A percentile compares a stretch with the other conserved stretches of the same genome.
Evolutionary conservation across 1,140 invertebrate species (phyloP).

Genomic region (Drosophila ironensis): DNA sequence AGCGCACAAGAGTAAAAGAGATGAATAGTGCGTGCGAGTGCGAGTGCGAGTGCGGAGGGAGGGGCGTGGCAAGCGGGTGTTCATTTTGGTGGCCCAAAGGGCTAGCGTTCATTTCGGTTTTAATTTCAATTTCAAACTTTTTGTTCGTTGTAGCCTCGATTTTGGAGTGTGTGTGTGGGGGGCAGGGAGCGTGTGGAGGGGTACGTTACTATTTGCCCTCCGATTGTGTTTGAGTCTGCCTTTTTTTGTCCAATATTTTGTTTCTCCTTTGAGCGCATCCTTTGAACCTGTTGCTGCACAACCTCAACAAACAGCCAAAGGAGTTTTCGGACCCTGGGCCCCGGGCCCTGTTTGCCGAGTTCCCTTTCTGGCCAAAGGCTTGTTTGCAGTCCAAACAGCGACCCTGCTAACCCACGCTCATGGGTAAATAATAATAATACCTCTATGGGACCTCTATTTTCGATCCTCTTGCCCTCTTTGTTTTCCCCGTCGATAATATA

Average conservation of each 20-base stretch:
- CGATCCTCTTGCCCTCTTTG: slow-evolving; percentile 25
- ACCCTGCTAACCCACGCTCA: slow-evolving; percentile 62
- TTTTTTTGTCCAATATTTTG: slow-evolving; percentile 15
- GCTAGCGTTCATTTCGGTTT: slow-evolving; percentile 55
- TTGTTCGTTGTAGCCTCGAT: too few relatives aligned
- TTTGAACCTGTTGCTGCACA: slow-evolving; percentile 71
- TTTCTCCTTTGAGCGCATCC: slow-evolving; percentile 44
- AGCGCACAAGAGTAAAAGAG: slow-evolving; percentile 10
- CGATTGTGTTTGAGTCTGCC: slow-evolving; percentile 25
- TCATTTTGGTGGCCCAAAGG: slow-evolving; percentile 66
- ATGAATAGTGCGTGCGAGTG: slow-evolving; percentile 25
- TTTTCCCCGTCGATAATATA: slow-evolving; percentile 54
- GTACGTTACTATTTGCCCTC: neutral
- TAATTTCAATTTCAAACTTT: neutral
- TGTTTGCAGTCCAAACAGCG: slow-evolving; percentile 76
- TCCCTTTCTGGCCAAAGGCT: slow-evolving; percentile 66
- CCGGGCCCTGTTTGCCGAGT: slow-evolving; percentile 55
- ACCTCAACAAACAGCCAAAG: slow-evolving; percentile 70
- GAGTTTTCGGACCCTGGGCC: neutral
- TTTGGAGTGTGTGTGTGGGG: too few relatives aligned
- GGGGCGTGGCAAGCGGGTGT: slow-evolving; percentile 70
- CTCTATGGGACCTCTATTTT: slow-evolving; percentile 41
- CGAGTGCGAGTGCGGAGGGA: slow-evolving; percentile 16
- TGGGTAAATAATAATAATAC: slow-evolving; percentile 53
- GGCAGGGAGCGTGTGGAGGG: neutral